These are phyloP conservation scores for Argopecten irradians DNA, from an alignment of 1,140 invertebrate species.

Conservation along the genomic window DNA sequence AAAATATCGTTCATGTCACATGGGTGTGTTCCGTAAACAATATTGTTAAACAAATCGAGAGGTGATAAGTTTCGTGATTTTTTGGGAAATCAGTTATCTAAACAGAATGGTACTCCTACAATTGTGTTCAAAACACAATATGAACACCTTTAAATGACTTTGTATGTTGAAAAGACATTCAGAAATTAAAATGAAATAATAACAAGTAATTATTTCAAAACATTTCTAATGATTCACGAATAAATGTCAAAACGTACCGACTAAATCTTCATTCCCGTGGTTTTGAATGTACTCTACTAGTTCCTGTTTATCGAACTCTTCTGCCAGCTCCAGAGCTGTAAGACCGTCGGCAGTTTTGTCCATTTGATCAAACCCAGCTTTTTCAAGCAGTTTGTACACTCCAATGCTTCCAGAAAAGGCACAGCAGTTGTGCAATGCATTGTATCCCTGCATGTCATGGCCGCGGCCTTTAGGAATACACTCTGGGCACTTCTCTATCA, in stretches of 20 bases:
- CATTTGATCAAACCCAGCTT: not conserved
- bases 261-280: not conserved
- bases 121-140: no score
- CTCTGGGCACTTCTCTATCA: not conserved
- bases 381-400: not conserved
- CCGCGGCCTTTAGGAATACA: not conserved
- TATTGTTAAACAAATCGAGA: no score
- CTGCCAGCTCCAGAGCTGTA: not conserved
- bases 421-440: not conserved
- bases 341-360: not conserved
- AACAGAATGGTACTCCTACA: no score
- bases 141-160: no score
- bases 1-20: no score
- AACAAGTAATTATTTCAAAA: no score
- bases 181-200: no score
- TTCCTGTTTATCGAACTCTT: not conserved
- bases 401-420: not conserved
- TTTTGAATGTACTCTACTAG: not conserved
- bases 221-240: no score
- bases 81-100: no score
- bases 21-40: no score
- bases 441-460: not conserved
- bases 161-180: no score
- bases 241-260: not conserved
- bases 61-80: no score